phyloP scores from a whole-genome alignment of 2,888 invertebrate species.

The Odontothrips loti region DNA sequence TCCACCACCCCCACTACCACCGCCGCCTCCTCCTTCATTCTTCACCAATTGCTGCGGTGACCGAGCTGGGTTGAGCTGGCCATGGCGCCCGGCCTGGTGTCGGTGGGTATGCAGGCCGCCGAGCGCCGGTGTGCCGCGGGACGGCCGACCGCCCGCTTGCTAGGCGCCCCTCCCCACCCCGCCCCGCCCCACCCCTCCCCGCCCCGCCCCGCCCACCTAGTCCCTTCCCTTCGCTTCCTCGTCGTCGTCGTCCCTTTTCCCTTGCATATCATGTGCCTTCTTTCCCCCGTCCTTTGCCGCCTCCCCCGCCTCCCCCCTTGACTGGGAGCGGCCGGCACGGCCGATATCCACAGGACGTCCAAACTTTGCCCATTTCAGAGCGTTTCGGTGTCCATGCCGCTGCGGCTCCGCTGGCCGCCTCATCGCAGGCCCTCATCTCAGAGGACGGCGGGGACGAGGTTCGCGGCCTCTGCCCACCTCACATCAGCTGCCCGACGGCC shows the following conservation, averaged over 20 bases:
- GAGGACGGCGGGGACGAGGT: too few relatives aligned
- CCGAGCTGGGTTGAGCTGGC: too few relatives aligned
- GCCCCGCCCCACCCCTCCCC: neutral
- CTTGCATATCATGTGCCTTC: neutral
- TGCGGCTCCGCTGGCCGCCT: neutral
- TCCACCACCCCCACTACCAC: neutral
- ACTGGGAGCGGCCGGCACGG: neutral
- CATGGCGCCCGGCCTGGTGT: too few relatives aligned
- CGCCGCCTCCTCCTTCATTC: neutral
- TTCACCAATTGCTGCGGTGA: too few relatives aligned
- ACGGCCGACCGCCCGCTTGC: too few relatives aligned
- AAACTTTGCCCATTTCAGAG: constrained; percentile 1
- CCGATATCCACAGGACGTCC: neutral
- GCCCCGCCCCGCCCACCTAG: neutral
- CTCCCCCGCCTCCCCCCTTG: neutral
- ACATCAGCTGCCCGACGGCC: neutral
- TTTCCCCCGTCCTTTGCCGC: neutral
- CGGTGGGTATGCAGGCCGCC: too few relatives aligned
- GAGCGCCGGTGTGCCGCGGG: too few relatives aligned
- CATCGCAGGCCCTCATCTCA: too few relatives aligned
- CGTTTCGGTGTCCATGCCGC: neutral
- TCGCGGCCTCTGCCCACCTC: too few relatives aligned
- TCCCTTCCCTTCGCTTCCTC: too few relatives aligned
- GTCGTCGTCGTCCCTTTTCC: too few relatives aligned
- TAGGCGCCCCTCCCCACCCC: neutral